These are phyloP conservation scores for Tillus elongatus DNA, from an alignment of 2,888 invertebrate genomes.

Conservation along the genomic window DNA sequence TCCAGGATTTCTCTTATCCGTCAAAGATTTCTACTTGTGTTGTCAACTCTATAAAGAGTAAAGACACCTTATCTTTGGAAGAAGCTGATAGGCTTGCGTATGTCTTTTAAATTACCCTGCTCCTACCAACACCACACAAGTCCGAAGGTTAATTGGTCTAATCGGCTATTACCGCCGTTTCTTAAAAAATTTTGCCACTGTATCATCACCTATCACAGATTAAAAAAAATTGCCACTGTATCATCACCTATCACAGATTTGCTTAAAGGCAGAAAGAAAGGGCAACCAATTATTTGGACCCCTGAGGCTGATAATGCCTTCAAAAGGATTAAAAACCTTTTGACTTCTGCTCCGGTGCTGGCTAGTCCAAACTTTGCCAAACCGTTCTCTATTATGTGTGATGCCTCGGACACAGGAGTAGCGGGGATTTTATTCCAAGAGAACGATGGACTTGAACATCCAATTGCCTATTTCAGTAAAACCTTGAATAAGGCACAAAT, in stretches of 20 bases:
- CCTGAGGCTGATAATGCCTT: slow-evolving; percentile 16
- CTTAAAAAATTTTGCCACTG: slow-evolving; percentile 5
- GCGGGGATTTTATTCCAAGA: slow-evolving; percentile 16
- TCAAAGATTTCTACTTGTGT: too few relatives aligned
- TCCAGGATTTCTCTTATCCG: too few relatives aligned
- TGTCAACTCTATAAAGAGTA: too few relatives aligned
- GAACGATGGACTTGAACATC: slow-evolving; percentile 12
- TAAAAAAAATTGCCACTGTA: neutral
- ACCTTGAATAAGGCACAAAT: slow-evolving; percentile 17
- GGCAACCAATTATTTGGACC: slow-evolving; percentile 18
- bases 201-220: too few relatives aligned
- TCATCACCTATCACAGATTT: slow-evolving; percentile 15
- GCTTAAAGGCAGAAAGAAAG: slow-evolving; percentile 15
- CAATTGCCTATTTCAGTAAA: slow-evolving; percentile 14
- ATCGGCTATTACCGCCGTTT: slow-evolving; percentile 8
- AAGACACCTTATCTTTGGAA: too few relatives aligned
- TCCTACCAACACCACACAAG: too few relatives aligned
- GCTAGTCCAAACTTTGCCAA: slow-evolving; percentile 17
- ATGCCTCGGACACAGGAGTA: slow-evolving; percentile 20
- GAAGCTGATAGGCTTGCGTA: too few relatives aligned
- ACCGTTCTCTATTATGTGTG: slow-evolving; percentile 17
- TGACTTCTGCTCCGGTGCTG: slow-evolving; percentile 14
- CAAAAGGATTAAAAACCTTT: slow-evolving; percentile 6
- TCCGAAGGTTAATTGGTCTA: slow-evolving; percentile 10
- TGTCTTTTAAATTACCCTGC: too few relatives aligned